Conservation (phyloP, 2,888 invertebrate genomes). For the Drosophila macrospina region DNA sequence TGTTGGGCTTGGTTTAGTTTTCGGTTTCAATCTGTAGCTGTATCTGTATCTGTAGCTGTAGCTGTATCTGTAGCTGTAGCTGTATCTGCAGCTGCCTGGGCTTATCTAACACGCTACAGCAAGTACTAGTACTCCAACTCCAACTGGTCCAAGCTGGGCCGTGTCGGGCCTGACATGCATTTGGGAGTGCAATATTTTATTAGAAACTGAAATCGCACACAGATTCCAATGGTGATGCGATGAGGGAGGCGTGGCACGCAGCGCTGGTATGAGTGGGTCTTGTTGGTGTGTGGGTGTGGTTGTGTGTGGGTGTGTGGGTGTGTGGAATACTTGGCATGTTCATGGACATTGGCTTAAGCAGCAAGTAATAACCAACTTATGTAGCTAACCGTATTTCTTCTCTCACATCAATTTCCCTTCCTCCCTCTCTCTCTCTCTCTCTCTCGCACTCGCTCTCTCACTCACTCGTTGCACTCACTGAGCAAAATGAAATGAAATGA, state of each 20-base stretch:
- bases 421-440: not conserved
- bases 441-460: not conserved
- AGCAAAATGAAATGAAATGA: conserved; percentile 74
- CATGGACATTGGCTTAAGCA: conserved; percentile 69
- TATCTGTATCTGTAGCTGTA: no score
- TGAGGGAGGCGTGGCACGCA: no score
- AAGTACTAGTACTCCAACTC: conserved; percentile 17
- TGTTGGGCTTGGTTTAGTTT: conserved; percentile 8
- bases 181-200: conserved; percentile 75
- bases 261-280: not conserved
- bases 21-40: no score
- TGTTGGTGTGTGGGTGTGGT: conserved; percentile 25
- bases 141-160: not conserved
- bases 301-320: conserved; percentile 7
- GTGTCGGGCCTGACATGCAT: conserved; percentile 54
- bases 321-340: conserved; percentile 5
- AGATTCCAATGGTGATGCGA: conserved; percentile 39
- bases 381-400: conserved; percentile 77
- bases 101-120: conserved; percentile 14
- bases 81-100: no score
- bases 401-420: conserved; percentile 70
- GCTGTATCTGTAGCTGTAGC: no score
- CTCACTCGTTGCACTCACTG: conserved; percentile 44
- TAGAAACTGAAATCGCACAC: conserved; percentile 62
- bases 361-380: conserved; percentile 80